A percentile compares a stretch with the other conserved stretches of the same genome.
Conservation (phyloP, 2,888 invertebrate species). For the Hedychridium roseum region DNA sequence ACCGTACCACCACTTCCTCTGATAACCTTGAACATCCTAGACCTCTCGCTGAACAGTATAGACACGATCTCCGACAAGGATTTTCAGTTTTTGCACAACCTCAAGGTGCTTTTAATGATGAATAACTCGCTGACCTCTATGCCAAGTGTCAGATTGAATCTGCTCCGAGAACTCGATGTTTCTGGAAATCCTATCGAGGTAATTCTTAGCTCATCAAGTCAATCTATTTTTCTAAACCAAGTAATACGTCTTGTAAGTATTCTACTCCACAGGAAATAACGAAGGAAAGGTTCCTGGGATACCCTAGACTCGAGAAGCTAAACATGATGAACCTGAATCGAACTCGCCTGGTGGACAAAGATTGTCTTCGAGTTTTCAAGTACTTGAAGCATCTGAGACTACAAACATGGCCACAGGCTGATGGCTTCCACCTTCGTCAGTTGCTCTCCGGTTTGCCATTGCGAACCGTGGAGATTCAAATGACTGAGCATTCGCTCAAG, state of each 20-base stretch:
- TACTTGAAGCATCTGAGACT: conserved; percentile 76
- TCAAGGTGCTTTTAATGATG: conserved; percentile 79
- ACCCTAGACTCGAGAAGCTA: conserved; percentile 76
- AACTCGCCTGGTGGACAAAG: conserved; percentile 78
- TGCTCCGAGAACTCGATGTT: conserved; percentile 79
- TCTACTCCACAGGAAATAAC: conserved; percentile 69
- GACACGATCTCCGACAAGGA: conserved; percentile 75
- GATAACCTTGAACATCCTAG: conserved; percentile 79
- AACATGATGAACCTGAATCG: conserved; percentile 78
- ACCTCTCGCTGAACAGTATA: conserved; percentile 81
- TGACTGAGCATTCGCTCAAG: conserved; percentile 77
- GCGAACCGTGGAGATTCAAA: conserved; percentile 78
- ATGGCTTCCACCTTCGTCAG: conserved; percentile 77
- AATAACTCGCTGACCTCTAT: conserved; percentile 79
- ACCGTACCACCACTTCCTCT: conserved; percentile 80
- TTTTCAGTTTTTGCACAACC: conserved; percentile 74
- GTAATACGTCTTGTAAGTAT: neutral
- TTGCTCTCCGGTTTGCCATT: conserved; percentile 77
- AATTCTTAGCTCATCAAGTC: conserved; percentile 32
- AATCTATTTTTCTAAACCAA: neutral
- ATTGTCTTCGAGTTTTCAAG: conserved; percentile 73
- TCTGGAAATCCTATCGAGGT: conserved; percentile 82
- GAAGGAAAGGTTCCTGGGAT: conserved; percentile 75
- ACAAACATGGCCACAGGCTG: conserved; percentile 80
- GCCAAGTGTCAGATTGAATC: conserved; percentile 75